Conservation (phyloP, 2,888 invertebrate genomes). For the Ctena decussata region DNA sequence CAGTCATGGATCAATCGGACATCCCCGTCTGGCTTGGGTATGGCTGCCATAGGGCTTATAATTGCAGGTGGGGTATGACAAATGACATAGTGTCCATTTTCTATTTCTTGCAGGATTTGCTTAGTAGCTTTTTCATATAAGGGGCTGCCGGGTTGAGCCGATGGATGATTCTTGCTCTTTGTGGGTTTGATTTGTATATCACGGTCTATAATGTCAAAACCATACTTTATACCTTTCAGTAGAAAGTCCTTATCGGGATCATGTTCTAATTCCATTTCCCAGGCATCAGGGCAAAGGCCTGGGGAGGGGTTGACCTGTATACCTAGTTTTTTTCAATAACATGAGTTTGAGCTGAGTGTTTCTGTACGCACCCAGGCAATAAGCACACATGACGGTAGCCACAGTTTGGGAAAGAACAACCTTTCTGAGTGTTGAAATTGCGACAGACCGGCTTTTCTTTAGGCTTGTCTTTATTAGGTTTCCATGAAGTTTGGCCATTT, state of each 20-base stretch:
- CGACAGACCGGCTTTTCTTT: constrained; percentile 11
- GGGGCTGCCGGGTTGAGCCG: constrained; percentile 2
- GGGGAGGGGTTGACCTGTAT: constrained; percentile 10
- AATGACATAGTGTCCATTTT: constrained; percentile 8
- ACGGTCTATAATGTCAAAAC: constrained; percentile 10
- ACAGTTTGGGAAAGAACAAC: constrained; percentile 11
- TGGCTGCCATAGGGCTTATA: constrained; percentile 25
- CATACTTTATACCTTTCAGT: not conserved
- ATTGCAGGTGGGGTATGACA: not conserved
- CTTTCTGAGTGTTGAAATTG: constrained; percentile 5
- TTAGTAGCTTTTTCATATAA: constrained; percentile 1
- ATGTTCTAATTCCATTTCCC: constrained; percentile 13
- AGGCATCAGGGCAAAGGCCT: not conserved
- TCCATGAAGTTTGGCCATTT: not conserved
- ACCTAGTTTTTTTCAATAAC: constrained; percentile 21
- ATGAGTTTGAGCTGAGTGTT: constrained; percentile 13
- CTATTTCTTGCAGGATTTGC: not conserved
- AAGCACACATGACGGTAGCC: constrained; percentile 16
- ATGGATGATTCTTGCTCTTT: constrained; percentile 1
- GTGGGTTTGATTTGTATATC: not conserved
- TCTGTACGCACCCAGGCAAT: constrained; percentile 13
- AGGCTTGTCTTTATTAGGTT: not conserved
- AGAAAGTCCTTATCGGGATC: constrained; percentile 22
- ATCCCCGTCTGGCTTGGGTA: constrained; percentile 28
- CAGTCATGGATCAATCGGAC: constrained; percentile 37